Evolutionary conservation across 2,888 invertebrate genomes (phyloP).

Genomic region (Microdon myrmicae): DNA sequence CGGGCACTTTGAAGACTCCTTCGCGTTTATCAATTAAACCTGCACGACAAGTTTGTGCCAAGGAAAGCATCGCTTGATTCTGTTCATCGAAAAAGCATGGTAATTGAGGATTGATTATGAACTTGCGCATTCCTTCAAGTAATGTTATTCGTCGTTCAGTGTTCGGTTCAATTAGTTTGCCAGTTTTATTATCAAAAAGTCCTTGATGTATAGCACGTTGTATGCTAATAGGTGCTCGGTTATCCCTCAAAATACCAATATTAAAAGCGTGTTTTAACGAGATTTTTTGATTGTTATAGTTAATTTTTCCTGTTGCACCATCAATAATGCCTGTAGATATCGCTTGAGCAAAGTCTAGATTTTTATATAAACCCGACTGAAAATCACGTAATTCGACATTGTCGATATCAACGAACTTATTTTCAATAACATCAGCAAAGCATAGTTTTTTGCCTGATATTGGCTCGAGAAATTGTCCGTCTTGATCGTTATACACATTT

Average conservation of each 20-base stretch:
- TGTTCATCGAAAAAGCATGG: slow-evolving; percentile 84
- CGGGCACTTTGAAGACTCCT: slow-evolving; percentile 81
- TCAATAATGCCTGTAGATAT: slow-evolving; percentile 80
- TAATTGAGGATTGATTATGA: slow-evolving; percentile 81
- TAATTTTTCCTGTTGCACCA: slow-evolving; percentile 75
- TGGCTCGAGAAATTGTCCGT: slow-evolving; percentile 86
- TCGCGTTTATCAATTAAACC: slow-evolving; percentile 83
- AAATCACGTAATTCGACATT: slow-evolving; percentile 86
- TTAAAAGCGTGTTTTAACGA: slow-evolving; percentile 82
- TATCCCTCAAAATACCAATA: slow-evolving; percentile 82
- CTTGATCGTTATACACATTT: slow-evolving; percentile 80
- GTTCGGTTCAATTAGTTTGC: slow-evolving; percentile 84
- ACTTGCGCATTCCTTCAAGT: slow-evolving; percentile 84
- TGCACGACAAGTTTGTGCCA: slow-evolving; percentile 83
- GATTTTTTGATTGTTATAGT: slow-evolving; percentile 73
- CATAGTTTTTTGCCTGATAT: slow-evolving; percentile 81
- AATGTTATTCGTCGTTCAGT: slow-evolving; percentile 82
- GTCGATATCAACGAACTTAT: slow-evolving; percentile 83
- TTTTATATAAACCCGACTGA: slow-evolving; percentile 79
- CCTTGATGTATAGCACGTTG: slow-evolving; percentile 89
- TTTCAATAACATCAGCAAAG: slow-evolving; percentile 83
- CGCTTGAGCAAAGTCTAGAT: slow-evolving; percentile 82
- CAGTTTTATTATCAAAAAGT: slow-evolving; percentile 81
- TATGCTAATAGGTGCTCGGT: slow-evolving; percentile 82
- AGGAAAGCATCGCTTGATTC: slow-evolving; percentile 75